Base-by-base conservation (phyloP, 2,797 vertebrate species). In the Gymnoscopelus microlampas region DNA sequence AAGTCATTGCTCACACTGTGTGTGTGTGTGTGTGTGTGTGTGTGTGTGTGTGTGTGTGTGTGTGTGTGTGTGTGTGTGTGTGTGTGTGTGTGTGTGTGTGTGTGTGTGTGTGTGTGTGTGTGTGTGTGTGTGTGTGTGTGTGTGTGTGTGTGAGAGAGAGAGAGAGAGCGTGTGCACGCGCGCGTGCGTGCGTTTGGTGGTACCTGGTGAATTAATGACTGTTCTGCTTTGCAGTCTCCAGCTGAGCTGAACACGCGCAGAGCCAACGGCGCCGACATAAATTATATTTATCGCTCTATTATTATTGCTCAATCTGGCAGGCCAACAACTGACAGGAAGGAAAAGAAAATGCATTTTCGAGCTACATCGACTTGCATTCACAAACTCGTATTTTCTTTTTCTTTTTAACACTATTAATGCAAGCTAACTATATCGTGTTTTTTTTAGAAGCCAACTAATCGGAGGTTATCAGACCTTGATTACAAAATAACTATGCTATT, bases 121-220 rank as follows among this genome's bases (percentile, higher is more conserved):
- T 58, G 26, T n/a, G 24, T 58, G 57, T 6, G 57, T n/a, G 29
- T 5, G 49, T 75, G 64, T 55, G 61, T 73, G 71, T 61, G 63
- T 54, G 53, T 59, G 29, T 60, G 35, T 56, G 56, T 67, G 60
- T 62, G 58, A 26, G 60, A 32, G 51, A 19, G 69, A 39, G 73
- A 6, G n/a, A n/a, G n/a, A n/a, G n/a, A n/a, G n/a, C n/a, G n/a
- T 26, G 53, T 32, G 64, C n/a, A 35, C 15, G 26, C n/a, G 48
- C 29, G 67, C 48, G 48, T 48, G 48, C 53, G 70, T 68, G 68
- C 55, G 77, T 71, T 74, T 71, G 74, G 39, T 39, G 74, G 71
- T 90, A 88, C 79, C 80, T 87, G 84, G 68, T 82, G 82, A 85
- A 88, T 89, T 89, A 89, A 89, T 88, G 83, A 87, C 82, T 63